Percentiles rank a stretch among this genome's conserved stretches.
These are phyloP conservation scores for Sinonovacula constricta DNA, from an alignment of 1,140 invertebrate genomes.

Conservation along the genomic window DNA sequence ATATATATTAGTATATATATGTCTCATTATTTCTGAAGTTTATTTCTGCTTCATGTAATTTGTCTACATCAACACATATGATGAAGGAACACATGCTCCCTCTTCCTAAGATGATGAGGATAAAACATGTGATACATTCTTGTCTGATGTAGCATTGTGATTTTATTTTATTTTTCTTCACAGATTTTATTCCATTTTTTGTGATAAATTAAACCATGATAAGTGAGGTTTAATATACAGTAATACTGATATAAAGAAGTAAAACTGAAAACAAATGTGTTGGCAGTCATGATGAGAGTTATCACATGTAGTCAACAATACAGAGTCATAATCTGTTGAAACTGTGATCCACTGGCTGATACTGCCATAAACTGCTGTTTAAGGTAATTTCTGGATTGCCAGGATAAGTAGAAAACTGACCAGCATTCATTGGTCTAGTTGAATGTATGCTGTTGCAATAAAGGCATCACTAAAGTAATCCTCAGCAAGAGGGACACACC, in stretches of 20 bases:
- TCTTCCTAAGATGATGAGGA: neutral
- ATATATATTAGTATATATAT: neutral
- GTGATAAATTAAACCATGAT: no score
- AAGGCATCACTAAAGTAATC: no score
- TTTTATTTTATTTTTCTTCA: neutral
- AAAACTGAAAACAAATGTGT: neutral
- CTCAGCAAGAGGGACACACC: no score
- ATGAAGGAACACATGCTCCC: conserved; percentile 36
- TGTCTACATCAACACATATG: conserved; percentile 5
- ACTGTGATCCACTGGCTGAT: no score
- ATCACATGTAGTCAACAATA: neutral
- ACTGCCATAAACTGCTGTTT: no score
- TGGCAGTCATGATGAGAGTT: neutral
- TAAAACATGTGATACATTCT: neutral
- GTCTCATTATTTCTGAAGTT: neutral
- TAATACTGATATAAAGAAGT: neutral
- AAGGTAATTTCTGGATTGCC: no score
- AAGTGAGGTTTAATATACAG: neutral
- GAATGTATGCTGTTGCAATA: no score
- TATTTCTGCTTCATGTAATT: no score
- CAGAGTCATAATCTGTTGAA: neutral
- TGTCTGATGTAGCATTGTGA: neutral
- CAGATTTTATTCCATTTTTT: no score
- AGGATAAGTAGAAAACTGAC: no score
- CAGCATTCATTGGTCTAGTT: no score